Percentiles rank a stretch among this genome's conserved stretches.
Evolutionary conservation across 2,888 invertebrate species (phyloP).

Genomic region (Acanthosepion esculentum): DNA sequence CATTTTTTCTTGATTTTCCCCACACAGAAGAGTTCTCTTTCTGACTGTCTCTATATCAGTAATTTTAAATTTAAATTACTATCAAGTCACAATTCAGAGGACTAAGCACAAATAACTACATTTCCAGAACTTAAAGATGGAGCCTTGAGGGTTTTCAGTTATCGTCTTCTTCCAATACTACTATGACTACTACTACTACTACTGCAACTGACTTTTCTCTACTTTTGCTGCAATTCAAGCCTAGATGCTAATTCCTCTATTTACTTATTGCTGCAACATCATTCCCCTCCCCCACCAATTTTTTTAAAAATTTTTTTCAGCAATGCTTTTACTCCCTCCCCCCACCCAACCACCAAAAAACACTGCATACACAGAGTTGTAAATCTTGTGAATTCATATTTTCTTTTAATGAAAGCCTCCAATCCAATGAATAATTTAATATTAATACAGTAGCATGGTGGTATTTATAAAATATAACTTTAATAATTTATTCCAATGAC

Average conservation of each 20-base stretch:
- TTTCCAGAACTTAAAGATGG: neutral
- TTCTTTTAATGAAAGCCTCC: neutral
- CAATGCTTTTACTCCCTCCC: neutral
- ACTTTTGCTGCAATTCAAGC: neutral
- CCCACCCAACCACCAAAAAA: neutral
- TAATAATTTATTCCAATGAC: neutral
- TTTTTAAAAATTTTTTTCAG: neutral
- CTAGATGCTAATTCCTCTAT: neutral
- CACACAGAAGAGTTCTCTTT: neutral
- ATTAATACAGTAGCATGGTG: neutral
- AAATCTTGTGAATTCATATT: neutral
- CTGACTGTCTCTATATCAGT: neutral
- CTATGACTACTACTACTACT: neutral
- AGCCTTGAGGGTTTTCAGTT: neutral
- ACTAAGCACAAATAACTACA: neutral
- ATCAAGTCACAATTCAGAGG: neutral
- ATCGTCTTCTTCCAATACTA: neutral
- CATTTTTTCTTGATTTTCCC: neutral
- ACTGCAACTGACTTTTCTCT: neutral
- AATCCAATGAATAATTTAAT: neutral
- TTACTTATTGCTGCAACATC: neutral
- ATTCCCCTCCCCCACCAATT: neutral
- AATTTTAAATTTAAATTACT: neutral
- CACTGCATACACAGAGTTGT: neutral
- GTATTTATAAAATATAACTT: neutral